Conservation (phyloP, 2,113 vertebrate genomes). For the Athene cunicularia region DNA sequence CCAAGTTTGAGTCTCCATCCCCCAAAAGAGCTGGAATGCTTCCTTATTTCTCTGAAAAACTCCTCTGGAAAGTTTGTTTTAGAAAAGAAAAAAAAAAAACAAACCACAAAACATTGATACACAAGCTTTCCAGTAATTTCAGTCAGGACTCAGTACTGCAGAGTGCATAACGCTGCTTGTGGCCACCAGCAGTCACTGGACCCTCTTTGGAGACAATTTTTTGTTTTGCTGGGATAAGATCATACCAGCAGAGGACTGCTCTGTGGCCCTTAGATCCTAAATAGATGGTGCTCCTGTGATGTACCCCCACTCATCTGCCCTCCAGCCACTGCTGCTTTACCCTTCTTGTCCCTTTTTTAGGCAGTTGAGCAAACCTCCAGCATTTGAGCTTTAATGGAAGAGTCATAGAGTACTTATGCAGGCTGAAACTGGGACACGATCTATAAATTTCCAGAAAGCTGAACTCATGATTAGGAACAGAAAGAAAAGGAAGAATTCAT, state of each 20-base stretch:
- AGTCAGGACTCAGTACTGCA: background rate
- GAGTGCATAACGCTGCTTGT: background rate
- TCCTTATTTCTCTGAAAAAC: background rate
- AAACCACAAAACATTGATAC: accelerated
- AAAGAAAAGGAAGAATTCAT: background rate
- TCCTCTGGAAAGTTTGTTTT: background rate
- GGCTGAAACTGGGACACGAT: slow-evolving; percentile 20
- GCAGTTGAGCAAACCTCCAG: background rate
- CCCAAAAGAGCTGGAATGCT: background rate
- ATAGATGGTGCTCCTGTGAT: background rate
- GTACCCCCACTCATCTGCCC: accelerated
- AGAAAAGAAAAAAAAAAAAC: background rate
- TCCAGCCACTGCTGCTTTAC: background rate
- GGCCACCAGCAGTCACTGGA: background rate
- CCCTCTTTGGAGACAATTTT: background rate
- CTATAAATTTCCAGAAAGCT: slow-evolving; percentile 32
- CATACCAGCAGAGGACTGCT: background rate
- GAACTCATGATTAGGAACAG: background rate
- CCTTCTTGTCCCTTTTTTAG: background rate
- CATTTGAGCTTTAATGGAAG: slow-evolving; percentile 9
- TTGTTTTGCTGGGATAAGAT: background rate
- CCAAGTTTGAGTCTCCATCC: background rate
- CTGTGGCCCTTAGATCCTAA: background rate
- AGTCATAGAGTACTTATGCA: background rate
- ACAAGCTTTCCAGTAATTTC: background rate